Base-by-base conservation (phyloP, 2,113 vertebrate genomes). In the Coryphaenoides rupestris region DNA sequence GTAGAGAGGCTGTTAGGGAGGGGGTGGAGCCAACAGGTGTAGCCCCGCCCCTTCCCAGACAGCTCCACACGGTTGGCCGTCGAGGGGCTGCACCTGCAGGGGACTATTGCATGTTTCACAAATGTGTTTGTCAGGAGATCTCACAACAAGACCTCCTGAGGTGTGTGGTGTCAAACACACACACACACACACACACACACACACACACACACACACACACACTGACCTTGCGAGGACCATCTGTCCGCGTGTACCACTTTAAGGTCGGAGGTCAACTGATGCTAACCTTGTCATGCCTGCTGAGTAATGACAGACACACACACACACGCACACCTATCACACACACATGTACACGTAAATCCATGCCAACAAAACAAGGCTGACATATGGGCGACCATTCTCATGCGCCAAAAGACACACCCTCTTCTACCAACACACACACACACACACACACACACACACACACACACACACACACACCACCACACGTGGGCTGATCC, bases 191-290 rank as follows among this genome's bases (percentile, higher is more conserved):
- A 66, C n/a, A 52, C 56, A 53, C 17, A 24, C 23, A 40, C 21
- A 49, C 24, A 60, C 50, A 21, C n/a, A 40, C 28, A 47, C 19
- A 53, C 47, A 23, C 47, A 53, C 47, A 62, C 4, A 60, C 17
- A 6, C 19, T 67, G 14, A 19, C 55, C 66, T 75, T 21, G 23
- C 50, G 58, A 55, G 52, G 10, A 54, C 52, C 52, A 54, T 69
- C 74, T 53, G 26, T 55, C 74, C 57, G 26, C 46, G 59, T 58
- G 63, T 28, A 47, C 71, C 55, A 21, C 60, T 66, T 70, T 68
- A 60, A 75, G 68, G 65, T 69, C 49, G 15, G 54, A 64, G 55
- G 73, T 67, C 76, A 79, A 80, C 63, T 74, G 76, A 78, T 74
- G 79, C 73, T 87, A 66, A 63, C 61, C 55, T 66, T 40, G 60